These are phyloP conservation scores for Hydriomena furcata DNA, from an alignment of 2,888 invertebrate genomes.

Conservation along the genomic window DNA sequence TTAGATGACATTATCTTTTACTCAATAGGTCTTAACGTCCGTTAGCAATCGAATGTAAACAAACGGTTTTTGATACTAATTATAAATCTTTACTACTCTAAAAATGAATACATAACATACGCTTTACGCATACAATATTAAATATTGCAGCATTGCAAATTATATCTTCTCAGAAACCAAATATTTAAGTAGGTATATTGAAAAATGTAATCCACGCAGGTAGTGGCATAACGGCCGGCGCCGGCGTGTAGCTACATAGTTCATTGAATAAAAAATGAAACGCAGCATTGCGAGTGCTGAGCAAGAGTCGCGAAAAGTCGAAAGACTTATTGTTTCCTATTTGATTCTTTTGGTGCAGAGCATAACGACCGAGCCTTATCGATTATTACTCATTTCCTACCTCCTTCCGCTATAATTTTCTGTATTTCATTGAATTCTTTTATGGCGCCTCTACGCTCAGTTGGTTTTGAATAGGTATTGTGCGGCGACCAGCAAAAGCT, in stretches of 20 bases:
- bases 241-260: no score
- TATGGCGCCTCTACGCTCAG: slow-evolving; percentile 42
- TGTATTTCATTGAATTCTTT: slow-evolving; percentile 44
- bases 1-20: slow-evolving; percentile 57
- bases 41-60: slow-evolving; percentile 41
- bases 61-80: not conserved
- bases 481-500: slow-evolving; percentile 34
- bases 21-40: slow-evolving; percentile 33
- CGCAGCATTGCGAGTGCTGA: slow-evolving; percentile 19
- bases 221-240: no score
- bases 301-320: no score
- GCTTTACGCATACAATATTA: no score
- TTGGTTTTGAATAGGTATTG: slow-evolving; percentile 44
- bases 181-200: no score
- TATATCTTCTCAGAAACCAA: no score
- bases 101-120: no score
- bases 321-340: slow-evolving; percentile 44
- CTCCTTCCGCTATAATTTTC: slow-evolving; percentile 42
- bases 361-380: slow-evolving; percentile 35
- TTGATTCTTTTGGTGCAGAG: slow-evolving; percentile 36
- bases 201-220: not conserved
- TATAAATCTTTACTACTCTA: no score
- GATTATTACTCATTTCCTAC: slow-evolving; percentile 46
- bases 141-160: no score
- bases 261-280: slow-evolving; percentile 14